A percentile compares a stretch with the other conserved stretches of the same genome.
These are phyloP conservation scores for Chalcis sispes DNA, from an alignment of 2,888 invertebrate genomes.

Conservation along the genomic window DNA sequence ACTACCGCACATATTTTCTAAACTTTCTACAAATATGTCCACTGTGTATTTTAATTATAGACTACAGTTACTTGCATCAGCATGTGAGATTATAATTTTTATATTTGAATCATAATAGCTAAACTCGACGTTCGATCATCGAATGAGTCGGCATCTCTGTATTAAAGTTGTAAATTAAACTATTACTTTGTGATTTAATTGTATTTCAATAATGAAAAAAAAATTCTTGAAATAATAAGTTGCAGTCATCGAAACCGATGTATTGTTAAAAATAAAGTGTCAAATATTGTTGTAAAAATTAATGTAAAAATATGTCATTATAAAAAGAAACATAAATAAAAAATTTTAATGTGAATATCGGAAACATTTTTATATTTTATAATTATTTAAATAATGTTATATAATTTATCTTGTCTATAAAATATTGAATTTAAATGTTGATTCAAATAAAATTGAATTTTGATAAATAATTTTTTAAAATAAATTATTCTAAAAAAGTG, in stretches of 20 bases:
- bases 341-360: constrained; percentile 31
- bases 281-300: constrained; percentile 57
- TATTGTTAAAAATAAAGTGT: constrained; percentile 52
- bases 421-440: too few species aligned
- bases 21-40: too few species aligned
- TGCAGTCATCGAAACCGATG: constrained; percentile 47
- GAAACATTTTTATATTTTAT: too few species aligned
- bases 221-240: constrained; percentile 35
- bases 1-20: too few species aligned
- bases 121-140: constrained; percentile 49
- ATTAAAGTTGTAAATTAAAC: constrained; percentile 45
- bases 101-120: constrained; percentile 15
- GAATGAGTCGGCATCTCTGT: constrained; percentile 41
- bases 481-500: too few species aligned
- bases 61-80: too few species aligned
- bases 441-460: too few species aligned
- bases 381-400: too few species aligned
- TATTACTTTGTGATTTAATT: constrained; percentile 32
- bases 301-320: constrained; percentile 52
- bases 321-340: constrained; percentile 48
- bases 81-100: too few species aligned
- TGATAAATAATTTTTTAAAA: too few species aligned
- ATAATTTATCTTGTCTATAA: too few species aligned
- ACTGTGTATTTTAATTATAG: too few species aligned
- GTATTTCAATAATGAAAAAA: constrained; percentile 36